Base-by-base conservation (phyloP, 2,797 vertebrate species). In the Sebastes hopkinsi region DNA sequence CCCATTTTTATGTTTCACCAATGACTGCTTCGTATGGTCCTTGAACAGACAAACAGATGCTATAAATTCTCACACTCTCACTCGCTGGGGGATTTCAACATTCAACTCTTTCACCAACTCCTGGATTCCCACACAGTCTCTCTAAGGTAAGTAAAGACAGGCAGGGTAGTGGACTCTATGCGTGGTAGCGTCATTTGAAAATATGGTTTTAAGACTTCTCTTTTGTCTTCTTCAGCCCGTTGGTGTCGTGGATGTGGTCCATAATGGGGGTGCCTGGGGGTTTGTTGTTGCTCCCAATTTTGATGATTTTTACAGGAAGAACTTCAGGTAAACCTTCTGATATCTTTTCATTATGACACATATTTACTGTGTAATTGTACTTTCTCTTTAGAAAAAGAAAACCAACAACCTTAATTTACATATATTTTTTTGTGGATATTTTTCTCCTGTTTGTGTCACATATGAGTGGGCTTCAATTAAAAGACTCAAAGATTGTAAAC, bases 261-360 rank as follows among this genome's bases (percentile, higher is more conserved):
- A 79, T 23, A 5, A 92, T 91, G 91, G 64, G 8, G 18, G 9
- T 5, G 0, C 29, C 42, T 8, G 8, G 20, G 52, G 10, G 11
- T 5, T 13, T 89, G 8, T 13, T 82, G 1, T 72, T 85, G n/a
- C 20, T 85, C 27, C 52, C 92, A 20, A 70, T 89, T 79, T 34
- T 90, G 8, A 62, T 76, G 30, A 79, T 86, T 67, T 77, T 70
- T 9, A 80, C 46, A 22, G 56, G 59, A 78, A 38, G 1, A 4
- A 29, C 60, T 56, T 80, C 87, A 90, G 92, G 92, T 93, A 87
- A 89, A 61, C 3, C 2, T 6, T 32, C 42, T 70, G 6, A 46
- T 9, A 38, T 60, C 36, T 50, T 61, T 3, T 60, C 8, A 54
- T 42, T 36, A 20, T 8, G 12, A 38, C 2, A 55, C 13, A 66